A percentile compares a stretch with the other conserved stretches of the same genome.
Conservation (phyloP, 2,113 vertebrate species). For the Circaetus gallicus region DNA sequence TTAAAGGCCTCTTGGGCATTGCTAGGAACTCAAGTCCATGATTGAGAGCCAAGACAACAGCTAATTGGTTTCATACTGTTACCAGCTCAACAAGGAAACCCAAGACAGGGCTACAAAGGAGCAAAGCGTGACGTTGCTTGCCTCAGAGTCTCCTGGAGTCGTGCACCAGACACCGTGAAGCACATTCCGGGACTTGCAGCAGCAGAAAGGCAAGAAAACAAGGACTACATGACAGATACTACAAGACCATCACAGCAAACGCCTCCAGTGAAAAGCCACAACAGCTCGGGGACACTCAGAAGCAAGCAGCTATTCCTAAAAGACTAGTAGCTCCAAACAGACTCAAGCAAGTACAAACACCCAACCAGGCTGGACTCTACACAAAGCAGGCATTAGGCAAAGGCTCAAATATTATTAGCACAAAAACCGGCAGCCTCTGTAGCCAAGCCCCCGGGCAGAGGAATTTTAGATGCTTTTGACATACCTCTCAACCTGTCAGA, state of each 20-base stretch:
- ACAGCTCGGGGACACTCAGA: neutral
- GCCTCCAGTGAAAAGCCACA: neutral
- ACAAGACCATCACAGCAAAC: neutral
- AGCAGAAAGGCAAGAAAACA: neutral
- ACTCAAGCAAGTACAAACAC: neutral
- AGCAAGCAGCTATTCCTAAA: conserved; percentile 44
- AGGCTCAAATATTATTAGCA: neutral
- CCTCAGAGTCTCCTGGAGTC: neutral
- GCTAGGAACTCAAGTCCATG: neutral
- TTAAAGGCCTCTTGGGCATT: neutral
- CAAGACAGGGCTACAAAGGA: neutral
- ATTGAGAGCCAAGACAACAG: neutral
- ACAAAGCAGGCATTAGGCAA: conserved; percentile 20
- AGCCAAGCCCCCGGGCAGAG: neutral
- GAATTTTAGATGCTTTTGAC: neutral
- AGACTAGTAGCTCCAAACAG: neutral
- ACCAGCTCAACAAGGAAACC: neutral
- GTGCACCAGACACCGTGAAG: neutral
- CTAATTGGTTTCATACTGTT: neutral
- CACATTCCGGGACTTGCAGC: neutral
- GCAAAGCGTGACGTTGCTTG: neutral
- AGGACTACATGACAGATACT: neutral
- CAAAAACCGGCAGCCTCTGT: neutral
- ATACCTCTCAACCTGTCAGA: conserved; percentile 29
- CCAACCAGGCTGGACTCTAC: neutral